Evolutionary conservation across 2,113 vertebrate genomes (phyloP), one percentile per base, ranked within the genome.

Genomic region (Arizona elegans): DNA sequence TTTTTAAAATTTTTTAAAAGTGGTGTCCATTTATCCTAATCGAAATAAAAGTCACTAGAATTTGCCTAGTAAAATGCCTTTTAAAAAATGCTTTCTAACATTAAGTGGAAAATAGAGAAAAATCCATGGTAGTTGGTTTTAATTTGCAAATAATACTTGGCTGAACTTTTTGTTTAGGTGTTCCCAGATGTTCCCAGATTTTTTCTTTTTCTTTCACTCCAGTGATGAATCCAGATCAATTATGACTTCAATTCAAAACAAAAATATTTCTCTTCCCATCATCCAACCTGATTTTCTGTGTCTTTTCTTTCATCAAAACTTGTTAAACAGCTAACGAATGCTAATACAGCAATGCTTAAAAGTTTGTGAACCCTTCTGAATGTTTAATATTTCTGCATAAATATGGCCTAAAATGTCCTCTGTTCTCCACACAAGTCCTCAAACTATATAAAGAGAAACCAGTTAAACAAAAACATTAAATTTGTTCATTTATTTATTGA

Each of bases 1-100:
- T 55, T 94, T 93, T 93, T 47, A 91, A 94, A 94, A 81, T 23
- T 91, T 92, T 54, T 55, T 19, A 21, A 88, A 95, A n/a, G 26
- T 56, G 55, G 38, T 92, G 15, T 94, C 95, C 93, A 87, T 9
- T 62, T 3, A 89, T 50, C 62, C 91, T 33, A 0, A 0, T 92
- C 4, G n/a, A 92, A 70, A 21, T 90, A 90, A 93, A 11, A 17
- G 89, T 1, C 7, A 94, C 52, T 91, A 59, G 6, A 0, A 33
- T 92, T 86, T 93, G 56, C 6, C 3, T 21, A 0, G 1, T 47
- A 90, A 88, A 93, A 54, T 91, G 52, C 8, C 11, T 55, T 59
- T 59, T 75, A 24, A 33, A 92, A 93, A 62, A 54, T 92, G 24
- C 2, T 38, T 89, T 75, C 56, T 75, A n/a, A 86, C 88, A 89